Evolutionary conservation across 2,888 invertebrate species (phyloP), one percentile per base, ranked within the genome.

Genomic region (Microctonus hyperodae): DNA sequence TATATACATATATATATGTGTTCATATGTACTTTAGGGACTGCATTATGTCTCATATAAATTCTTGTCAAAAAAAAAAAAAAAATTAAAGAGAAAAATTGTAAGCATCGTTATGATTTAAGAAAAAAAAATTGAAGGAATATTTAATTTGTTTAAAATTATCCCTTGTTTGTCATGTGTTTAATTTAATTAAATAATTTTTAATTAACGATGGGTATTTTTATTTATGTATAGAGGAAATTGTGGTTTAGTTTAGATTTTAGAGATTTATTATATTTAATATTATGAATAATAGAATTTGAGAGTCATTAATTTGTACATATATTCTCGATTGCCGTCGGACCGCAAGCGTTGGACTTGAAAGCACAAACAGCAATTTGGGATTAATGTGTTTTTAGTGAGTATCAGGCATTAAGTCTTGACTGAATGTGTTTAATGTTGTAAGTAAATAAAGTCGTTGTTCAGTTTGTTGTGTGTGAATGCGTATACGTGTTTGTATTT

Each of bases 1-100:
- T 40, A 37, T 31, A 35, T 59, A 61, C 48, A 65, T 40, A n/a
- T 28, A 61, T 37, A 35, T 56, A 48, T 40, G 35, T 31, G 35
- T 59, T 56, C 48, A 62, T n/a, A n/a, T n/a, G n/a, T n/a, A 37
- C 60, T 22, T 50, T 33, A 20, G 23, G 44, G 16, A 44, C 16
- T 44, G 16, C 44, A 44, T 44, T 44, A 44, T 44, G 16, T 44
- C 44, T 44, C 16, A 44, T 16, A 44, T 44, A 44, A 44, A 44
- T 44, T 16, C 16, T 44, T 20, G 44, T 44, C 44, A 44, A 7
- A 44, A 16, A n/a, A 44, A 44, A 5, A 28, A 28, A 28, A 28
- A 28, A 28, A 16, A 44, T 37, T n/a, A n/a, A n/a, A n/a, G n/a
- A n/a, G n/a, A 28, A 28, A n/a, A 44, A 44, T 20, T 44, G 20